Conservation (phyloP, 2,113 vertebrate genomes). For the Harpagus bidentatus region DNA sequence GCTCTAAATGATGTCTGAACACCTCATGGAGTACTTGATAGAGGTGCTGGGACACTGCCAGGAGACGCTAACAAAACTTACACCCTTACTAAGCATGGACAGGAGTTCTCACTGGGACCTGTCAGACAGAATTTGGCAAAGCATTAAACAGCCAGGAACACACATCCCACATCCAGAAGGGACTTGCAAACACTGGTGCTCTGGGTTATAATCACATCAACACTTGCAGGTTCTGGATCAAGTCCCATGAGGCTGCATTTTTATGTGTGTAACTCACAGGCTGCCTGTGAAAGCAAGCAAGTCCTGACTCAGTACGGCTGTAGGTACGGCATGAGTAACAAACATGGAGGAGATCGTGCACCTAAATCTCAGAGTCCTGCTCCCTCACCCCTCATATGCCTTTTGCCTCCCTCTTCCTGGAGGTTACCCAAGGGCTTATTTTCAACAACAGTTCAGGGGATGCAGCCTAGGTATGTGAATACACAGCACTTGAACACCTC, state of each 20-base stretch:
- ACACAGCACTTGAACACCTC: background rate
- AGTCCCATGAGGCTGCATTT: rapidly evolving
- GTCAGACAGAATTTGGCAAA: background rate
- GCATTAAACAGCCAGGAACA: background rate
- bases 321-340: rapidly evolving
- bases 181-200: background rate
- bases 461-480: background rate
- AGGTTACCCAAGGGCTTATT: background rate
- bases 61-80: background rate
- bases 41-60: background rate
- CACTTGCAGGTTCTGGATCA: background rate
- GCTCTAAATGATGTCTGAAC: background rate
- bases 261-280: background rate
- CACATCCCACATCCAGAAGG: background rate
- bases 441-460: background rate
- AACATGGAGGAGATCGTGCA: background rate
- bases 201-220: background rate
- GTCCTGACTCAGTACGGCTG: background rate
- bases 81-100: rapidly evolving
- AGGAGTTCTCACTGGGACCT: background rate
- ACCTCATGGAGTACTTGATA: rapidly evolving
- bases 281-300: background rate
- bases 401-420: background rate
- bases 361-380: background rate
- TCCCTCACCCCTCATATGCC: background rate